Evolutionary conservation across 1,140 invertebrate genomes (phyloP), one percentile per base, ranked within the genome.

Genomic region (Magallana ariakensis): DNA sequence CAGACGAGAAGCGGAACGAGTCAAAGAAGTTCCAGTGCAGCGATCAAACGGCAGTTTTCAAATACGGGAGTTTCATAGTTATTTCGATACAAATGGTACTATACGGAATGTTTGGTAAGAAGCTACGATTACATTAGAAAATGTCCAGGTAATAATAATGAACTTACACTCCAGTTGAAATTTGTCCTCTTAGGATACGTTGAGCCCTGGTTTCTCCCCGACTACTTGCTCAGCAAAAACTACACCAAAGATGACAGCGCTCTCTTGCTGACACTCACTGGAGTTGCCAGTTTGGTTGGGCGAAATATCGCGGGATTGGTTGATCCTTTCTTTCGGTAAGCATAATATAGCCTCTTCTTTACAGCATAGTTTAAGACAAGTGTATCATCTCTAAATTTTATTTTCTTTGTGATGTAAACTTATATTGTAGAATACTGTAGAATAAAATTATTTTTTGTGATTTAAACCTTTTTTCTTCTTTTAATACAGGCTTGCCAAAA

Each of bases 71-170:
- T 11, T 82, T 54, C 55, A 10, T 26, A 9, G n/a, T 56, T 19
- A n/a, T 55, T 53, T 6, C 19, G 16, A 54, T 82, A 4, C 13
- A 16, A n/a, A 82, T 82, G 46, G 19, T 82, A 1, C 33, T 56
- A 16, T 82, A 54, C 55, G 80, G 80, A n/a, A 16, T 82, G 16
- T 82, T 56, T 55, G 80, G 80, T 82, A 16, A 82, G 80, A 53
- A 46, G 2, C 2, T 46, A 2, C 33, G 33, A 46, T 46, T 4
- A 46, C 33, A 46, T 3, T 7, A 62, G 15, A 62, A 16, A 62
- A 62, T 16, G 60, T 19, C 1, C 19, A 62, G 2, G 60, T 62
- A 15, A 15, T 62, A 15, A 16, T 62, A 46, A 46, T 46, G 33
- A 46, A 5, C 33, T 4, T 46, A 46, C 33, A 46, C 2, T n/a